Base-by-base conservation (phyloP, 2,113 vertebrate genomes). In the Ophthalmolycus amberensis region DNA sequence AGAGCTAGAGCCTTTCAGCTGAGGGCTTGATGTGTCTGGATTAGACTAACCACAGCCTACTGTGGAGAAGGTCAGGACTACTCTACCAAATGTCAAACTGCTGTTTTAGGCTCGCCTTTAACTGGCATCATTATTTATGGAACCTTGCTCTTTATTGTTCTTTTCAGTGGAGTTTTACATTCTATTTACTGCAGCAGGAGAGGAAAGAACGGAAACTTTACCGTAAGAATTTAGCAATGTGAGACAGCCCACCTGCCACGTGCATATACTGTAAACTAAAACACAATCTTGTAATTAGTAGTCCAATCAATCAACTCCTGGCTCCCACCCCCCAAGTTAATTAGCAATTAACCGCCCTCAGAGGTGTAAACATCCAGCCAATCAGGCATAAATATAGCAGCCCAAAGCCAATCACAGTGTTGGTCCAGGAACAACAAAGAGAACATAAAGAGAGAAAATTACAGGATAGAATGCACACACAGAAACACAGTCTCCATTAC, bases 281-380 rank as follows among this genome's bases (percentile, higher is more conserved):
- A 85, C 85, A 81, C 16, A 82, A 62, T 80, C 79, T 85, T 76
- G 52, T 90, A 91, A 91, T 90, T 88, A 90, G 84, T 71, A 77
- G 80, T 76, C 32, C 84, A 73, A 75, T 91, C 87, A 77, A 69
- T 92, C 88, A 87, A 74, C 77, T 82, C 54, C 40, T 50, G 44
- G 16, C 68, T 77, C 68, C 85, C 85, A 52, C 88, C 85, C 86
- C 85, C 87, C 84, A 80, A 84, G 59, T 73, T 87, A 93, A 91
- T 91, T 42, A 85, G 75, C 73, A 84, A 83, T 92, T 89, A 88
- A 82, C 88, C 86, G 88, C 87, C 90, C 84, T 89, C 87, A 29
- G 44, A 90, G 71, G 81, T 82, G 81, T 91, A 93, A 93, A 93
- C 91, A 91, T 85, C 58, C 56, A 87, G 71, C 80, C 83, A 88